A percentile compares a stretch with the other conserved stretches of the same genome.
These are phyloP conservation scores for Epinephelus fuscoguttatus DNA, from an alignment of 2,113 vertebrate genomes.

Conservation along the genomic window DNA sequence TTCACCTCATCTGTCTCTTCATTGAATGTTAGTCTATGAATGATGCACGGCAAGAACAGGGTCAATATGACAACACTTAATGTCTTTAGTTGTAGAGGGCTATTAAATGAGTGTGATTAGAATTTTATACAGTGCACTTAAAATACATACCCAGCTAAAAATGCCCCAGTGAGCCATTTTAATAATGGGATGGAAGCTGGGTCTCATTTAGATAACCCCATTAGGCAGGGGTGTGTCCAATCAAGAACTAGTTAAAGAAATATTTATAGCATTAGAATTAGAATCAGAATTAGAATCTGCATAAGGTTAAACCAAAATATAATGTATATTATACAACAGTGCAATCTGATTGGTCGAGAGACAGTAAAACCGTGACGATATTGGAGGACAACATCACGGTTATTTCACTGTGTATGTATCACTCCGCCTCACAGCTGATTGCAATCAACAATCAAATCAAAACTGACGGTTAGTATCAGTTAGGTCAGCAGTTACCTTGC, in stretches of 20 bases:
- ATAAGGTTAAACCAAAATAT: neutral
- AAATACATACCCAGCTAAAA: too few species aligned
- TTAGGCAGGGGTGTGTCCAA: neutral
- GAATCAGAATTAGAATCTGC: neutral
- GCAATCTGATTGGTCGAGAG: too few species aligned
- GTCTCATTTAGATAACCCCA: neutral
- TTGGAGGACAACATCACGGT: too few species aligned
- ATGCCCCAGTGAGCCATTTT: neutral
- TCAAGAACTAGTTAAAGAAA: neutral
- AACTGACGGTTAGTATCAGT: too few species aligned
- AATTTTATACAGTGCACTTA: neutral
- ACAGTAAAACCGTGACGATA: too few species aligned
- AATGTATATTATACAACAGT: too few species aligned
- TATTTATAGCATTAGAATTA: too few species aligned
- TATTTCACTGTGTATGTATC: too few species aligned
- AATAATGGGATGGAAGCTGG: neutral
- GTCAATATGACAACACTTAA: neutral
- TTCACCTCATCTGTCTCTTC: conserved; percentile 48
- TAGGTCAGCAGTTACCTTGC: too few species aligned
- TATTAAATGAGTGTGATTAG: neutral
- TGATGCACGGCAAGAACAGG: neutral
- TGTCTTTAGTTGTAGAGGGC: neutral
- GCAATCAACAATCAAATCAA: too few species aligned
- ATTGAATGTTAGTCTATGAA: neutral
- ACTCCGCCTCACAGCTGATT: too few species aligned